A percentile compares a stretch with the other conserved stretches of the same genome.
Conservation (phyloP, 2,113 vertebrate species). For the Rhinolophus ferrumequinum region DNA sequence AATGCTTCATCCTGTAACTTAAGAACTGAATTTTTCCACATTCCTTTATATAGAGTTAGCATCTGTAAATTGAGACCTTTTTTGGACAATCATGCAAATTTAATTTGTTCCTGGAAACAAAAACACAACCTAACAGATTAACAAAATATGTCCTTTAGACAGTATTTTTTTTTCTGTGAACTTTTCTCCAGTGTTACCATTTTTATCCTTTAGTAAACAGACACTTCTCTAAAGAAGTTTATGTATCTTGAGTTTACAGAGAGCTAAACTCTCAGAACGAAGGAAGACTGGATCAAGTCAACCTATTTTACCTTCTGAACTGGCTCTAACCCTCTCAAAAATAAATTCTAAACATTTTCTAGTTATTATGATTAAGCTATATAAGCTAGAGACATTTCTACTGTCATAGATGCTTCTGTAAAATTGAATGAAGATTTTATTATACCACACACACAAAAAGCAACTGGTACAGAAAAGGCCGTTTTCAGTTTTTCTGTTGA, state of each 20-base stretch:
- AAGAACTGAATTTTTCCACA: constrained; percentile 75
- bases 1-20: constrained; percentile 73
- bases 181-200: constrained; percentile 68
- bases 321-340: constrained; percentile 65
- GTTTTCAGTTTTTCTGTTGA: constrained; percentile 76
- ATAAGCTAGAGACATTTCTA: constrained; percentile 62
- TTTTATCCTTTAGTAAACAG: constrained; percentile 62
- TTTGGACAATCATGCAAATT: constrained; percentile 81
- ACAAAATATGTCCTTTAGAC: constrained; percentile 77
- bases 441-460: constrained; percentile 79
- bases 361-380: constrained; percentile 61
- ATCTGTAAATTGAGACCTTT: constrained; percentile 77
- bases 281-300: neutral
- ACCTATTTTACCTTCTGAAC: constrained; percentile 51
- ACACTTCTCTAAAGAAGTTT: constrained; percentile 52
- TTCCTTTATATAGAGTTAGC: constrained; percentile 77
- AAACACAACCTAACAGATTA: constrained; percentile 80
- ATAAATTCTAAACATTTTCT: constrained; percentile 39
- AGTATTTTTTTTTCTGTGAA: constrained; percentile 65
- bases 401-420: constrained; percentile 58
- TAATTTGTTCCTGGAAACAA: constrained; percentile 80
- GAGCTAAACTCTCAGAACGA: constrained; percentile 3
- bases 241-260: constrained; percentile 17
- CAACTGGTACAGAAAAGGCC: constrained; percentile 77
- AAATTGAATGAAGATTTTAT: constrained; percentile 84